A percentile compares a stretch with the other conserved stretches of the same genome.
phyloP scores from a whole-genome alignment of 2,113 vertebrate genomes.

The Zosterops pallidus region DNA sequence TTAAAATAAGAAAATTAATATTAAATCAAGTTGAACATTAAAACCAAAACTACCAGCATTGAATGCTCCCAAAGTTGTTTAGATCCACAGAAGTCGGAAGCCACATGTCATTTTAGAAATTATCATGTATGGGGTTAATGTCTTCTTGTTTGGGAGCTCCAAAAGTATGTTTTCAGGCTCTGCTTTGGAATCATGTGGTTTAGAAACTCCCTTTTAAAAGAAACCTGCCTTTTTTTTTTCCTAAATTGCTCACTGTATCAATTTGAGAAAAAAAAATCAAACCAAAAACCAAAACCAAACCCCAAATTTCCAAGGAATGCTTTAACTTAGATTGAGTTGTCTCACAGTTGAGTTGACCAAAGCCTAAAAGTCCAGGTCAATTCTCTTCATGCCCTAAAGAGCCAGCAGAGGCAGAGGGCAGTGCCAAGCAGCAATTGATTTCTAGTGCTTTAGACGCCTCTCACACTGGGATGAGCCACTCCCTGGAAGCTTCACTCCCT shows the following conservation, averaged over 20 bases:
- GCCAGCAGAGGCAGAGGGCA: background rate
- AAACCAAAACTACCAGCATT: background rate
- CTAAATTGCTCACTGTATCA: background rate
- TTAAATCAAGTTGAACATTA: slow-evolving; percentile 20
- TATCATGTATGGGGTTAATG: background rate
- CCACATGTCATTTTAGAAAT: background rate
- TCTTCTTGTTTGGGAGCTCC: background rate
- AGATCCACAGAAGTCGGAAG: background rate
- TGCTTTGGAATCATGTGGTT: background rate
- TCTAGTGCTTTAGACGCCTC: background rate
- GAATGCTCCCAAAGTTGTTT: background rate
- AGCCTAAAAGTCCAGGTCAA: background rate
- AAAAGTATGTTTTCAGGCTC: background rate
- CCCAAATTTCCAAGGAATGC: background rate
- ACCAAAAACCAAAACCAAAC: background rate
- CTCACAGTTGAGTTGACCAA: background rate
- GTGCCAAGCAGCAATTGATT: background rate
- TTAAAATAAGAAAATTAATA: slow-evolving; percentile 33
- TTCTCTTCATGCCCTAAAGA: background rate
- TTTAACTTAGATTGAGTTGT: background rate
- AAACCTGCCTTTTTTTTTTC: background rate
- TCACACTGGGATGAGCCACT: background rate
- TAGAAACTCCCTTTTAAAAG: background rate
- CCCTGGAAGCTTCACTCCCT: background rate
- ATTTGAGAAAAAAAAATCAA: background rate